Conservation (phyloP, 2,797 vertebrate species). For the Tapirus indicus region DNA sequence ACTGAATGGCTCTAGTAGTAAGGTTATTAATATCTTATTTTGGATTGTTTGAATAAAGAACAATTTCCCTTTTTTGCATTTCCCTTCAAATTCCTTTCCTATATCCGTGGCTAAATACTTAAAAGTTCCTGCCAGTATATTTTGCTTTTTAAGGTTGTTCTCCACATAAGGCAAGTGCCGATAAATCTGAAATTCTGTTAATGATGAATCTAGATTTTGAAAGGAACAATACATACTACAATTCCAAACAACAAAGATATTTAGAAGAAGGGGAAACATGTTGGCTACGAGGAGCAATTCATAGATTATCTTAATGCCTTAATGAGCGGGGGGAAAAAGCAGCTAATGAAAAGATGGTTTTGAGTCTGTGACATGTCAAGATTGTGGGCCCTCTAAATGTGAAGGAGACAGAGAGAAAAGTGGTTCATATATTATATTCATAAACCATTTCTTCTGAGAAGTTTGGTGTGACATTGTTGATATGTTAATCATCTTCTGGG, state of each 20-base stretch:
- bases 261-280: neutral
- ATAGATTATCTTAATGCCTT: conserved; percentile 10
- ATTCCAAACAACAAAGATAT: neutral
- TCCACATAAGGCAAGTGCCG: neutral
- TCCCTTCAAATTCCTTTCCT: neutral
- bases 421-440: neutral
- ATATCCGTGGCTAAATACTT: neutral
- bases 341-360: conserved; percentile 20
- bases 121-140: neutral
- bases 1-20: neutral
- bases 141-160: neutral
- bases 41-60: neutral
- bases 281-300: neutral
- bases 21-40: neutral
- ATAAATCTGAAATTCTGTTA: neutral
- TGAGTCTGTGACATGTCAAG: neutral
- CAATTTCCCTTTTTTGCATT: neutral
- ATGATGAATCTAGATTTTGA: conserved; percentile 12
- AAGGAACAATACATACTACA: neutral
- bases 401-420: neutral
- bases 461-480: neutral
- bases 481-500: conserved; percentile 13
- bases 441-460: conserved; percentile 34
- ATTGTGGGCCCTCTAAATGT: neutral
- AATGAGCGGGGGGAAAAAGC: neutral